These are phyloP conservation scores for Macaria notata DNA, from an alignment of 2,888 invertebrate species.

Conservation along the genomic window DNA sequence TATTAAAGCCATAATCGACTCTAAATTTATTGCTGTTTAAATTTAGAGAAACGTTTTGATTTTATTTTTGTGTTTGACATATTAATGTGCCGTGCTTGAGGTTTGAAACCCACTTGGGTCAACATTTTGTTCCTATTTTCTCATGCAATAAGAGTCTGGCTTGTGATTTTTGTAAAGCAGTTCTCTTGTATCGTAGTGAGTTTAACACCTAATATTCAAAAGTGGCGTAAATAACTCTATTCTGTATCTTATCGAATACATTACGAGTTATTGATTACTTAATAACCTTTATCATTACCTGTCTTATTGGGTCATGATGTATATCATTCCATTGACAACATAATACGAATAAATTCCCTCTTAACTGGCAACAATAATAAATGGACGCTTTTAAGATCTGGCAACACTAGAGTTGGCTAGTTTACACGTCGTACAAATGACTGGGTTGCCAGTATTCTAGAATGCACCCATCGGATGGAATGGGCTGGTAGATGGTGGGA, in stretches of 20 bases:
- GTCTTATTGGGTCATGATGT: constrained; percentile 21
- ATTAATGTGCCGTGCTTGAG: neutral
- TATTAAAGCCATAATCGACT: constrained; percentile 11
- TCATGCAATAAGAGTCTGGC: too few relatives aligned
- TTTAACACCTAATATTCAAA: constrained; percentile 2
- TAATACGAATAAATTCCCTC: constrained; percentile 11
- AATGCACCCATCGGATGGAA: constrained; percentile 35
- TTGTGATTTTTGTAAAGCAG: too few relatives aligned
- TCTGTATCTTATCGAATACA: constrained; percentile 22
- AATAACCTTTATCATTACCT: constrained; percentile 28
- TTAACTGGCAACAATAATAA: constrained; percentile 45
- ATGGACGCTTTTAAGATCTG: constrained; percentile 43
- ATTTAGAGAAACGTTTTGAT: constrained; percentile 1
- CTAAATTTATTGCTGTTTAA: constrained; percentile 13
- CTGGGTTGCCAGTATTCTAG: constrained; percentile 40
- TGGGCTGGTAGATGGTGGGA: constrained; percentile 1
- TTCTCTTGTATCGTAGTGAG: too few relatives aligned
- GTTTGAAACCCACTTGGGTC: too few relatives aligned
- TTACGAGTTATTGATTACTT: constrained; percentile 30
- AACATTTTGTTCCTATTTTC: too few relatives aligned
- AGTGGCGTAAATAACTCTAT: constrained; percentile 11
- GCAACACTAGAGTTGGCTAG: constrained; percentile 44
- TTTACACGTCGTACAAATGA: constrained; percentile 53
- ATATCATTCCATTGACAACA: constrained; percentile 19
- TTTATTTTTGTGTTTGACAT: constrained; percentile 4